Percentiles rank a stretch among this genome's conserved stretches.
These are phyloP conservation scores for Lophura nycthemera DNA, from an alignment of 2,113 vertebrate genomes.

Conservation along the genomic window DNA sequence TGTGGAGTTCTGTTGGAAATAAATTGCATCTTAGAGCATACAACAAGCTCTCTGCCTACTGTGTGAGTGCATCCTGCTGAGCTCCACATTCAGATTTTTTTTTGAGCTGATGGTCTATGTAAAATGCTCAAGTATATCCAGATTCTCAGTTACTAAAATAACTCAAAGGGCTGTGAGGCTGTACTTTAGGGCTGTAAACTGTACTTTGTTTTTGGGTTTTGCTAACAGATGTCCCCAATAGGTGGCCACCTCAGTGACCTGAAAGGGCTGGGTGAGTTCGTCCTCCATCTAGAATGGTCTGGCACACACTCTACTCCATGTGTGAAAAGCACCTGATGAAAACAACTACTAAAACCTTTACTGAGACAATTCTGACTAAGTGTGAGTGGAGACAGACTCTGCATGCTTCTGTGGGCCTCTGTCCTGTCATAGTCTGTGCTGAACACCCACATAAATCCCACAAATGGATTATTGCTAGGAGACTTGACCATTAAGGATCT, in stretches of 20 bases:
- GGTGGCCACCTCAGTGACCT: accelerated
- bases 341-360: neutral
- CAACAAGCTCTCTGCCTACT: neutral
- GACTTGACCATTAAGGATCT: neutral
- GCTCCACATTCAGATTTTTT: neutral
- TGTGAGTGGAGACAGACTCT: neutral
- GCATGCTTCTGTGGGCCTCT: neutral
- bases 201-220: neutral
- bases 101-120: neutral
- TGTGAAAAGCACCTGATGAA: neutral
- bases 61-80: neutral
- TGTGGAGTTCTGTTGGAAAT: neutral
- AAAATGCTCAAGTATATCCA: neutral
- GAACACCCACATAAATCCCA: neutral
- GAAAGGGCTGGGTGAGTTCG: neutral
- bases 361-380: neutral
- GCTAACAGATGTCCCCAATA: accelerated
- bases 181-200: neutral
- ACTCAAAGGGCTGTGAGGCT: neutral
- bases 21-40: neutral
- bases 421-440: neutral
- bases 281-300: neutral
- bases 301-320: neutral
- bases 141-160: neutral
- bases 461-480: neutral